These are phyloP conservation scores for Acestrorhynchus altus DNA, from an alignment of 2,797 vertebrate species.

Conservation along the genomic window DNA sequence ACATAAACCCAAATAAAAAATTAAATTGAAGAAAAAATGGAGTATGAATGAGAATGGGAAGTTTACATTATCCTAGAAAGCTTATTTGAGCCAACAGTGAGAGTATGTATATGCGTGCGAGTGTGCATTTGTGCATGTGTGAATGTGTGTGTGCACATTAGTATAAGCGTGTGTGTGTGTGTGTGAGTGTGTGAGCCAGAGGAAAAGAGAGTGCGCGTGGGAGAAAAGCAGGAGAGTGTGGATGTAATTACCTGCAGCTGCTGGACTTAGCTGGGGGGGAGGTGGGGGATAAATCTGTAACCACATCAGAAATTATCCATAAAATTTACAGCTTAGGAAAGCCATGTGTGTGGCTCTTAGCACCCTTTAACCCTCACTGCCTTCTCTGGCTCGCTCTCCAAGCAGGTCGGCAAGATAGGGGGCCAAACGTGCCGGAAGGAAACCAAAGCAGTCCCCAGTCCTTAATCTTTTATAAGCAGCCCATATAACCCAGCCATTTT, in stretches of 20 bases:
- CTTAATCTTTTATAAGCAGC: conserved; percentile 46
- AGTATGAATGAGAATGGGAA: neutral
- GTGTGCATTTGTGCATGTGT: neutral
- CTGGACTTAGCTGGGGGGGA: conserved; percentile 62
- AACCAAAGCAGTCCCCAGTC: conserved; percentile 18
- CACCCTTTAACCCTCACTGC: conserved; percentile 69
- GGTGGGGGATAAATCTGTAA: conserved; percentile 72
- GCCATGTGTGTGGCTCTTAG: conserved; percentile 74
- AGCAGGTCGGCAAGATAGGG: conserved; percentile 44
- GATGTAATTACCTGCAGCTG: conserved; percentile 77
- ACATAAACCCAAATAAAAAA: neutral
- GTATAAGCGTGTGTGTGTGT: neutral
- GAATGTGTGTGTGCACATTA: neutral
- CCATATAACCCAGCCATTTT: conserved; percentile 14
- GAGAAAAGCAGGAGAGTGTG: conserved; percentile 52
- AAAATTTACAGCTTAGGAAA: conserved; percentile 80
- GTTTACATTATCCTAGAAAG: neutral
- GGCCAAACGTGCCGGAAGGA: conserved; percentile 38
- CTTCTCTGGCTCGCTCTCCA: conserved; percentile 50
- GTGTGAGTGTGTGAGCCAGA: conserved; percentile 28
- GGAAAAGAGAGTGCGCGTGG: conserved; percentile 47
- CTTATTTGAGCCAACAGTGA: neutral
- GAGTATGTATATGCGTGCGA: neutral
- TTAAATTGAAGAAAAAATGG: neutral
- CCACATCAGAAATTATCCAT: conserved; percentile 82